phyloP scores from a whole-genome alignment of 2,113 vertebrate species.

The Nothobranchius furzeri region DNA sequence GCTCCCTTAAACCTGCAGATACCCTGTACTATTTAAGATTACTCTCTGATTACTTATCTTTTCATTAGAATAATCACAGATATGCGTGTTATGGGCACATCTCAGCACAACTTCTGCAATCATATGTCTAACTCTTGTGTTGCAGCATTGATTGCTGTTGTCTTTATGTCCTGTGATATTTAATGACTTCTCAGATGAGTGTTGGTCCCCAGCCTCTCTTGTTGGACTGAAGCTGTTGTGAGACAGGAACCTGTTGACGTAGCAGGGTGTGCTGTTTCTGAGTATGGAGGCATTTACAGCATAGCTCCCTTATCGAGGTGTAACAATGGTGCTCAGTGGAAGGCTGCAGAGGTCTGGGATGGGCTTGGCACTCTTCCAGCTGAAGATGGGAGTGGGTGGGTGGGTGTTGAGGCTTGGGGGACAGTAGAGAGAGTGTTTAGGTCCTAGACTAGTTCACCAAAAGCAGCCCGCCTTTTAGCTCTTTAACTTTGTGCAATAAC shows the following conservation, averaged over 20 bases:
- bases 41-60: too few relatives aligned
- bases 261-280: conserved; percentile 58
- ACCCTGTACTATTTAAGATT: too few relatives aligned
- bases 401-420: conserved; percentile 2
- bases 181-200: conserved; percentile 5
- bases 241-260: conserved; percentile 38
- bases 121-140: too few relatives aligned
- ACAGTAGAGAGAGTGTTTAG: conserved; percentile 9
- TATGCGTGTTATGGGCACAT: too few relatives aligned
- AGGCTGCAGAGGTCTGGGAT: conserved; percentile 39
- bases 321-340: conserved; percentile 63
- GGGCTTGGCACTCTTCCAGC: conserved; percentile 42
- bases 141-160: background rate
- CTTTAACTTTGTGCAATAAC: too few relatives aligned
- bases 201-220: conserved; percentile 12
- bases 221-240: conserved; percentile 5
- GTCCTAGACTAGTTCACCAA: conserved; percentile 18
- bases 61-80: too few relatives aligned
- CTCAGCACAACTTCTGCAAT: too few relatives aligned
- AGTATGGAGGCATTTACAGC: conserved; percentile 49
- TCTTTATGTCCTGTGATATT: background rate
- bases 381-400: background rate
- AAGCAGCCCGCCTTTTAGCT: background rate
- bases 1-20: too few relatives aligned
- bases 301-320: conserved; percentile 29